Base-by-base conservation (phyloP, 2,888 invertebrate genomes). In the Dendrolimus houi region DNA sequence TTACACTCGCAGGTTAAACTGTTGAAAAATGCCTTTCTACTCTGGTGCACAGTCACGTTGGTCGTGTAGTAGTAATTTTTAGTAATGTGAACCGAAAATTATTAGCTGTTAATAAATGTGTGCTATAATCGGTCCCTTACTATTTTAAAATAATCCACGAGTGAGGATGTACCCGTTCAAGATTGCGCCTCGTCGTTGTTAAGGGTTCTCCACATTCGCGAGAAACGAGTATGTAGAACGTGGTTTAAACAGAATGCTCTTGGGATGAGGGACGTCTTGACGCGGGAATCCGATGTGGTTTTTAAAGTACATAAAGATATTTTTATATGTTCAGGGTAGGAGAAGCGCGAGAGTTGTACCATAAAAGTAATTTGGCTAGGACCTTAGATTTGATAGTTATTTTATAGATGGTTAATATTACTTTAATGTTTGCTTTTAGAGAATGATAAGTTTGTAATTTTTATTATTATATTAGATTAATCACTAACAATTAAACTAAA, bases 401-500 rank as follows among this genome's bases (percentile, higher is more conserved):
- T 88, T 87, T 87, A 84, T 86, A 85, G 81, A 85, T 79, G 84
- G 79, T 88, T 87, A 85, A 84, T 82, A 79, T 87, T 81, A 84
- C 83, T 87, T 81, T 81, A 71, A 84, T 70, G 77, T 85, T 89
- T 87, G 87, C 88, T 88, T 90, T 87, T 88, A 87, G 86, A 82
- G 75, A 81, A 80, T 73, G 74, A 84, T 87, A 85, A 85, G 87
- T 87, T 88, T 87, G 82, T 87, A 85, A 85, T 86, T 85, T 86
- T 87, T 81, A 87, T 85, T 83, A 83, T 76, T 87, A 87, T 86
- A 85, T 83, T 86, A 87, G 86, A 84, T 75, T 87, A 84, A 87
- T 86, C 84, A 89, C 85, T 89, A 88, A 89, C 85, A 84, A 85
- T 84, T 83, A 85, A 87, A 89, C 81, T 89, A 88, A 91, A 91